Percentiles rank a stretch among this genome's conserved stretches.
Evolutionary conservation across 2,797 vertebrate species (phyloP).

Genomic region (Kryptopterus vitreolus): DNA sequence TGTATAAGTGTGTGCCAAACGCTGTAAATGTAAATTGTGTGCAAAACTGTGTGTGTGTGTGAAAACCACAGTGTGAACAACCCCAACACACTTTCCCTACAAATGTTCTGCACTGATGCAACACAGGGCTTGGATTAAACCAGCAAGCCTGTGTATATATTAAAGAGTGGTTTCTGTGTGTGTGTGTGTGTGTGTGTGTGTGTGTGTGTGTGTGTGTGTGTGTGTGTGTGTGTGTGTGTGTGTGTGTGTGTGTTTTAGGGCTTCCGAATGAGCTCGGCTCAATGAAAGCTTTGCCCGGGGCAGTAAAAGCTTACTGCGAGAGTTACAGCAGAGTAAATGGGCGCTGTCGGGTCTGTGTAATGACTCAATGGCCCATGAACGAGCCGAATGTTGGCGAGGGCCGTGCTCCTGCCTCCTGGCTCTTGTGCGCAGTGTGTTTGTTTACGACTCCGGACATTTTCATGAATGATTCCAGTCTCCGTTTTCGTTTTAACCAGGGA

Average conservation of each 20-base stretch:
- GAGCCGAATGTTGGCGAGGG: conserved; percentile 25
- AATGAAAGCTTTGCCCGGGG: not conserved
- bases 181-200: not conserved
- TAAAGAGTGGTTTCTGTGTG: not conserved
- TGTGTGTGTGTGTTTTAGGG: not conserved
- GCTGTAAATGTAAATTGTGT: not conserved
- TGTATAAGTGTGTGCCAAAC: no score
- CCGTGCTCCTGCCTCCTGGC: conserved; percentile 11
- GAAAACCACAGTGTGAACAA: not conserved
- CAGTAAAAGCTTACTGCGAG: not conserved
- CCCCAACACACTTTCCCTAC: no score
- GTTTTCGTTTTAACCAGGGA: not conserved
- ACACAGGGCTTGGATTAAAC: not conserved
- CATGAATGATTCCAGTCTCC: not conserved
- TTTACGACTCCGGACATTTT: conserved; percentile 1
- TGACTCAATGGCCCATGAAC: conserved; percentile 39
- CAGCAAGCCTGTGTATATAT: not conserved
- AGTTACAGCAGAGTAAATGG: conserved; percentile 10
- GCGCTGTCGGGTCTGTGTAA: conserved; percentile 16
- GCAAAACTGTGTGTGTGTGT: not conserved
- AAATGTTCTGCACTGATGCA: no score
- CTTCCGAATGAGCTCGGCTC: conserved; percentile 5
- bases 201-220: not conserved
- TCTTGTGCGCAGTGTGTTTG: not conserved
- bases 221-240: conserved; percentile 2